phyloP scores from a whole-genome alignment of 2,797 vertebrate species.

The Melanotaenia pygmaea region DNA sequence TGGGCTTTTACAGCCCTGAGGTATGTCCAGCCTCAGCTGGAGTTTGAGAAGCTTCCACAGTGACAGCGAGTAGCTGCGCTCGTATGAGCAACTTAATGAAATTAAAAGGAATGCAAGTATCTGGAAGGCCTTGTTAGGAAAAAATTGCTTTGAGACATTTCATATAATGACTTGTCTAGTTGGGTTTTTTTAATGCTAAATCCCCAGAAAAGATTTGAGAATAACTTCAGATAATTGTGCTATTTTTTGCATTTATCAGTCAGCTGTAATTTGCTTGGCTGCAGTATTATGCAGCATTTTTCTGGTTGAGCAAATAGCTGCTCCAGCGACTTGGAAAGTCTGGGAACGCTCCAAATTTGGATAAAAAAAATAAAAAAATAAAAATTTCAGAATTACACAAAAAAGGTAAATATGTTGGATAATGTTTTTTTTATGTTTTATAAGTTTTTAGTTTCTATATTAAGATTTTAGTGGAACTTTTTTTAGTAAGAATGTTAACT shows the following conservation, averaged over 20 bases:
- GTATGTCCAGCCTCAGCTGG: conserved; percentile 56
- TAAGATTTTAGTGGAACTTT: background rate
- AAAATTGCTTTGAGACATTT: conserved; percentile 22
- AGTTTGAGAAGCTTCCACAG: conserved; percentile 63
- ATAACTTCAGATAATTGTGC: conserved; percentile 25
- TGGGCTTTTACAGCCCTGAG: conserved; percentile 59
- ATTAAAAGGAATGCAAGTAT: conserved; percentile 49
- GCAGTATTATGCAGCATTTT: background rate
- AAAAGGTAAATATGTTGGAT: background rate
- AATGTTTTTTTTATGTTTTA: background rate
- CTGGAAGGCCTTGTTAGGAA: conserved; percentile 19
- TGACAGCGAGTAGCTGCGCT: conserved; percentile 55
- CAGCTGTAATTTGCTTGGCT: conserved; percentile 3
- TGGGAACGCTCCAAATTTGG: background rate
- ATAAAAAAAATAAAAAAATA: background rate
- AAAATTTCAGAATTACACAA: background rate
- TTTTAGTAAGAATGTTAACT: background rate
- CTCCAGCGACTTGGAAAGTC: background rate
- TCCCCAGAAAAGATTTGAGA: conserved; percentile 2
- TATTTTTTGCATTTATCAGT: conserved; percentile 1
- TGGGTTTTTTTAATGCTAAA: background rate
- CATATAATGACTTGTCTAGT: conserved; percentile 26
- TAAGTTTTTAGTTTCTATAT: background rate
- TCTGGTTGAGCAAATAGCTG: background rate
- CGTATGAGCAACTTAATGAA: conserved; percentile 62